Base-by-base conservation (phyloP, 2,888 invertebrate genomes). In the Gymnocheta viridis region DNA sequence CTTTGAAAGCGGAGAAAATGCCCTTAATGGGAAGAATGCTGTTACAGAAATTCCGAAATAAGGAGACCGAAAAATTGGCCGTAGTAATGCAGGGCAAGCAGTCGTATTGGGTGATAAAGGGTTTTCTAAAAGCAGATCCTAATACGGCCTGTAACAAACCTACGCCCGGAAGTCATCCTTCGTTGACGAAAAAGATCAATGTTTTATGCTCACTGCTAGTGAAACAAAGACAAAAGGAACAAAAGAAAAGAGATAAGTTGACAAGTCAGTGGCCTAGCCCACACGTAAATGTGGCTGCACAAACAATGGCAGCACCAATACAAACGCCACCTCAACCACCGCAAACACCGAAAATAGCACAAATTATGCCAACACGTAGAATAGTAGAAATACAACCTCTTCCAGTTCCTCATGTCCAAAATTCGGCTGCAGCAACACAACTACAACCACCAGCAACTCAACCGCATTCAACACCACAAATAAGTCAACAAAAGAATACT, bases 101-200 rank as follows among this genome's bases (percentile, higher is more conserved):
- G 4, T 83, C 88, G 24, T 89, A 88, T 73, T 91, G 91, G 91
- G 82, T 89, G 7, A 89, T 91, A 6, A 90, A 89, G 76, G 91
- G 91, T 0, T 91, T 91, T 27, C 81, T 91, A 19, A 89, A 88
- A 3, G 88, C 88, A 2, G 89, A 90, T 86, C 87, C 88, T 38
- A 85, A 87, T 4, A 88, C 88, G 80, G 89, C 91, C 3, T 90
- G 91, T 67, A 88, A 89, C 0, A 91, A 89, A 67, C 92, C 92
- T 0, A 92, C 91, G 4, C 91, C 91, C 0, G 86, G 88, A 54
- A 89, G 89, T 0, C 92, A 92, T 88, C 92, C 92, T 2, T 67
- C 89, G n/a, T 82, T 92, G 9, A 89, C 91, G 2, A 89, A 87
- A 56, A 92, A 92, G 82, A 92, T 92, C 2, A 91, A 91, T 81